Base-by-base conservation (phyloP, 2,888 invertebrate genomes). In the Sphinx pinastri region DNA sequence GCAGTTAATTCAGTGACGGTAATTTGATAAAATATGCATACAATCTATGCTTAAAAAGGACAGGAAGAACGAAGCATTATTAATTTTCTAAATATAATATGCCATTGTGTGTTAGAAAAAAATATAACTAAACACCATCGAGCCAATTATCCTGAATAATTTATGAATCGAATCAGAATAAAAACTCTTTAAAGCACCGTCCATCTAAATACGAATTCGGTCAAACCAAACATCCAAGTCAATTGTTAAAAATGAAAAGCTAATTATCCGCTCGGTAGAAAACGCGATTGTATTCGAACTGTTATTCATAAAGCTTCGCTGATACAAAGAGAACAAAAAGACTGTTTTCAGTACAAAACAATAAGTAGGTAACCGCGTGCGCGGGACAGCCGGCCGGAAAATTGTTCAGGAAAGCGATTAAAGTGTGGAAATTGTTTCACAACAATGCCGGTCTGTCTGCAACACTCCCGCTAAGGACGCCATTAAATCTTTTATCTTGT, bases 371-470 rank as follows among this genome's bases (percentile, higher is more conserved):
- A 70, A 73, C 78, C 72, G 81, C 78, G 80, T 87, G 86, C 82
- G 76, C 77, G 77, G 80, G 84, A 87, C 86, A 85, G 80, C 78
- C 80, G 79, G 78, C 77, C 81, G 78, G 84, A 76, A 86, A 87
- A 86, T 84, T 85, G 85, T 82, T 83, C 83, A 81, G 77, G 83
- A 81, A 85, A 84, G 80, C 87, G 85, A 87, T 87, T 86, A 86
- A 83, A 84, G 79, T 81, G 81, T 81, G 84, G 76, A 87, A 87
- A 88, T 87, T 88, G 87, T 88, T 85, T 83, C 79, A 81, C 79
- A 87, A 88, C 86, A 86, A 84, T 86, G 79, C 79, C 71, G 77
- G 79, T 80, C 77, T 77, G 77, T 75, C 78, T 77, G 76, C 77
- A 77, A 81, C 80, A 81, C 81, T 77, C 80, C 83, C 79, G 76